Evolutionary conservation across 2,113 vertebrate species (phyloP).

Genomic region (Megaceryle maxima): DNA sequence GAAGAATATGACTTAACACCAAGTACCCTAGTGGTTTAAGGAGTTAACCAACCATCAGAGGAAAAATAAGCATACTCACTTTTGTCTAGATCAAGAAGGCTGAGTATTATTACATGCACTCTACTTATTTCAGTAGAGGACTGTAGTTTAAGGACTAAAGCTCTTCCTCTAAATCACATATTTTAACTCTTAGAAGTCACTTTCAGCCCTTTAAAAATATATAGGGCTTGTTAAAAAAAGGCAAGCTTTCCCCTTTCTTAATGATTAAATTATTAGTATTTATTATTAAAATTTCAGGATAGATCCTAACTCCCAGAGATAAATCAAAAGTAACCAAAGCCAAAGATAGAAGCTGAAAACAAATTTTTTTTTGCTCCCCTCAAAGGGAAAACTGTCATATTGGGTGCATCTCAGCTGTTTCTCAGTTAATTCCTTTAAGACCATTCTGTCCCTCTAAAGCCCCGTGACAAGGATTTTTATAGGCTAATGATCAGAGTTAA

Average conservation of each 20-base stretch:
- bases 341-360: background rate
- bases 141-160: background rate
- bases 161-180: background rate
- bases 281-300: background rate
- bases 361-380: background rate
- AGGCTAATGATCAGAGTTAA: background rate
- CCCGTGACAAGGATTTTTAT: background rate
- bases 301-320: background rate
- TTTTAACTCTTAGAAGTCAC: background rate
- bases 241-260: background rate
- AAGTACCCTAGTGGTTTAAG: background rate
- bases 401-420: background rate
- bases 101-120: background rate
- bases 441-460: background rate
- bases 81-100: background rate
- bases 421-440: background rate
- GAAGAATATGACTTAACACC: background rate
- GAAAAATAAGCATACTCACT: background rate
- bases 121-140: background rate
- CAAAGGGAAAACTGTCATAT: background rate
- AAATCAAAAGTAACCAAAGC: background rate
- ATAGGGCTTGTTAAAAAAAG: accelerated
- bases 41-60: background rate
- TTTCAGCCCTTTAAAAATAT: background rate
- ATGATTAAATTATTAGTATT: background rate